Evolutionary conservation across 2,797 vertebrate genomes (phyloP).

Genomic region (Orestias chungarensis): DNA sequence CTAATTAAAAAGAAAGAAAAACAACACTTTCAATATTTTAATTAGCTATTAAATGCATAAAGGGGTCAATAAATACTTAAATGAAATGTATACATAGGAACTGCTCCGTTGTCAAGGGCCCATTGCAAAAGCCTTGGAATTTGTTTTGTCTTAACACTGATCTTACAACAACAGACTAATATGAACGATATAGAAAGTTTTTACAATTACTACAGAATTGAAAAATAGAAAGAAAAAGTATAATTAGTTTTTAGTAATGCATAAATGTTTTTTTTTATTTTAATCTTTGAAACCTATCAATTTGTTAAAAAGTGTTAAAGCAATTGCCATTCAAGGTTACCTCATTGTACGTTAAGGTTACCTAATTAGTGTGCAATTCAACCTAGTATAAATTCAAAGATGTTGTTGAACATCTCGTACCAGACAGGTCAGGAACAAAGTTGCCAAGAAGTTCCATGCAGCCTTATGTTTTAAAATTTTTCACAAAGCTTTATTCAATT

Average conservation of each 20-base stretch:
- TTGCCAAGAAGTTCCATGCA: too few relatives aligned
- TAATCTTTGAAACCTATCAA: too few relatives aligned
- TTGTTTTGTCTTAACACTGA: neutral
- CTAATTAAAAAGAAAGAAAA: slow-evolving; percentile 23
- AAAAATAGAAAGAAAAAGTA: too few relatives aligned
- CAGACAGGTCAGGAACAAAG: too few relatives aligned
- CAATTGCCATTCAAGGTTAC: too few relatives aligned
- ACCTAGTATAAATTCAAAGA: neutral
- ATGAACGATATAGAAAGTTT: too few relatives aligned
- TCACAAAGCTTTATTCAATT: neutral
- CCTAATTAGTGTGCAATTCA: too few relatives aligned
- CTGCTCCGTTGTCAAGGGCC: neutral
- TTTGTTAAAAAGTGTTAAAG: too few relatives aligned
- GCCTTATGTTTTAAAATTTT: neutral
- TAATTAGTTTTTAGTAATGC: too few relatives aligned
- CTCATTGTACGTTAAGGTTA: too few relatives aligned
- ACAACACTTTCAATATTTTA: slow-evolving; percentile 23
- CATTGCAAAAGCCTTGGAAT: neutral
- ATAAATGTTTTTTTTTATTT: too few relatives aligned
- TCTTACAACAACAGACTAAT: neutral
- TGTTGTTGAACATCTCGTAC: neutral
- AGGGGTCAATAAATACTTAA: slow-evolving; percentile 31
- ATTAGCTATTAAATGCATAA: slow-evolving; percentile 8
- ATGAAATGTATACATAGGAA: neutral
- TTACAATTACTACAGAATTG: too few relatives aligned